These are phyloP conservation scores for Ahaetulla prasina DNA, from an alignment of 2,113 vertebrate species.

Conservation along the genomic window DNA sequence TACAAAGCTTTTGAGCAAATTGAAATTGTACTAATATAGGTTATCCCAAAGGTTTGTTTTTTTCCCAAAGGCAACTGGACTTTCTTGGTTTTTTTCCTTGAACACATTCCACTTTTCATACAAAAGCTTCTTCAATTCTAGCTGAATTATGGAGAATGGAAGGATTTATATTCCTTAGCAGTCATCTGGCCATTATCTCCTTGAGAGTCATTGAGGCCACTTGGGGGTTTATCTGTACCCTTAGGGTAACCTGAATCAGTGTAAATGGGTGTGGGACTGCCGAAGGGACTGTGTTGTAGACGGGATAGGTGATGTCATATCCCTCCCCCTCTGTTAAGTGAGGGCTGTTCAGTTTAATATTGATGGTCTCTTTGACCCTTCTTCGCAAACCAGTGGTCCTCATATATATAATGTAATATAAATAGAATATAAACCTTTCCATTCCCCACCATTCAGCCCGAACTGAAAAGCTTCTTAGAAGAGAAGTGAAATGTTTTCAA, in stretches of 20 bases:
- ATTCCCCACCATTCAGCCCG: background rate
- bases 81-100: background rate
- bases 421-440: background rate
- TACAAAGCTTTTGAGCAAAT: background rate
- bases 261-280: background rate
- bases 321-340: background rate
- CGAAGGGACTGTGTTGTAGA: background rate
- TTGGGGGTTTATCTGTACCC: background rate
- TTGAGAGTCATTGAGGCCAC: background rate
- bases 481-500: background rate
- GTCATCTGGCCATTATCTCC: background rate
- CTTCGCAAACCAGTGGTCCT: background rate
- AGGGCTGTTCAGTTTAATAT: background rate
- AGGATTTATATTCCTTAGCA: background rate
- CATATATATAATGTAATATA: background rate
- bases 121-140: background rate
- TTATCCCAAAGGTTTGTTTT: background rate
- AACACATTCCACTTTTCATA: background rate
- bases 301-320: background rate
- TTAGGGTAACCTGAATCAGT: background rate
- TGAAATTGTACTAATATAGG: background rate
- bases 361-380: background rate
- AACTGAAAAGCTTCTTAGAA: background rate
- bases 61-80: background rate
- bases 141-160: background rate